phyloP scores from a whole-genome alignment of 1,140 invertebrate species.

The Cyrtorhinus lividipennis region DNA sequence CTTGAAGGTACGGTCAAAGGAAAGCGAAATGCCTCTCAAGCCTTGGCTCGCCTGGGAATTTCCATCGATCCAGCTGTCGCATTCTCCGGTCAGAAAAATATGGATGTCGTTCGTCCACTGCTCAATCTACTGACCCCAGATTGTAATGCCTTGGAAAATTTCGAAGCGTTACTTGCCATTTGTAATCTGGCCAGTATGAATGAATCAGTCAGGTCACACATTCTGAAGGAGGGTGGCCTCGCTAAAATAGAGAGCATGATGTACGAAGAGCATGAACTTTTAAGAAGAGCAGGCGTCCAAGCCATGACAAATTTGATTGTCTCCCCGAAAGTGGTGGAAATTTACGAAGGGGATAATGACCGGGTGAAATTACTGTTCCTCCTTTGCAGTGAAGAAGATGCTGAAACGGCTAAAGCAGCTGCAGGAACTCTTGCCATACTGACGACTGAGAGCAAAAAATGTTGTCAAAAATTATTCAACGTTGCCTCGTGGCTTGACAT shows the following conservation, averaged over 20 bases:
- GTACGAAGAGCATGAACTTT: conserved; percentile 85
- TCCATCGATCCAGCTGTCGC: conserved; percentile 95
- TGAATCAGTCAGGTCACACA: conserved; percentile 63
- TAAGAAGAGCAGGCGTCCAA: conserved; percentile 74
- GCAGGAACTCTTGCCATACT: conserved; percentile 80
- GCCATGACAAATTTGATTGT: conserved; percentile 81
- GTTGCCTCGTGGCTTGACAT: conserved; percentile 56
- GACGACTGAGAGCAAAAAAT: conserved; percentile 53
- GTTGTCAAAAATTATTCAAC: conserved; percentile 68
- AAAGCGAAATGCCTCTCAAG: conserved; percentile 83
- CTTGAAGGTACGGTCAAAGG: conserved; percentile 78
- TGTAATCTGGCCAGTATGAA: conserved; percentile 85
- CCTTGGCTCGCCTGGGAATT: conserved; percentile 84
- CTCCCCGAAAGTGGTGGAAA: conserved; percentile 60
- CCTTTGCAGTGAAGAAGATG: conserved; percentile 69
- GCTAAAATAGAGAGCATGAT: conserved; percentile 79
- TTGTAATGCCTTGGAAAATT: conserved; percentile 86
- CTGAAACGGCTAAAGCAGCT: conserved; percentile 69
- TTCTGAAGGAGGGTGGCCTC: conserved; percentile 78
- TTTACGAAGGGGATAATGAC: conserved; percentile 79
- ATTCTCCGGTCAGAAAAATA: conserved; percentile 80
- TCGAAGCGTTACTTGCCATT: conserved; percentile 88
- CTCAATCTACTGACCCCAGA: conserved; percentile 73
- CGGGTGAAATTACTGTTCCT: conserved; percentile 74
- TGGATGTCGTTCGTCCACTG: conserved; percentile 85